Base-by-base conservation (phyloP, 2,888 invertebrate genomes). In the Cacoxenus indagator region DNA sequence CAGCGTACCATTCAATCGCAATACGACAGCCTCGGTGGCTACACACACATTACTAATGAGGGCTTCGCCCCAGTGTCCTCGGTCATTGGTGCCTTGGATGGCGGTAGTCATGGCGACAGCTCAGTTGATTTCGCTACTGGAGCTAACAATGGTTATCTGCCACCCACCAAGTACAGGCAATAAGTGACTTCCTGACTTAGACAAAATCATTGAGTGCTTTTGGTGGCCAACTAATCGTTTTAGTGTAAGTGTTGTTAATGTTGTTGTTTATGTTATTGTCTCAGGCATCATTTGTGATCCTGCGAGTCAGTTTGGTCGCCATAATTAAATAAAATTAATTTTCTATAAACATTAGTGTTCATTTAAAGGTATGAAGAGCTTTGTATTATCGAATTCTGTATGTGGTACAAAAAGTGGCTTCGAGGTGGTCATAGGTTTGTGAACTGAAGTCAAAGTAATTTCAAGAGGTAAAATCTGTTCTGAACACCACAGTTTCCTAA, bases 1-100 rank as follows among this genome's bases (percentile, higher is more conserved):
- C 80, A 80, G 57, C 75, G 73, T 3, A 70, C 71, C 5, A 80
- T 80, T 64, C 77, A 80, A 62, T 71, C 77, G 37, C 74, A 80
- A 55, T 80, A 78, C 61, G 77, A 77, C 45, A 67, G 57, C 24
- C 70, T 80, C 67, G 77, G 78, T 45, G 80, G 80, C 55, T 74
- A 75, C 14, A 73, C 78, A 6, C 62, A 70, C 6, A 64, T 76
- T 51, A 70, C 75, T 11, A 75, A 80, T 64, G 80, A 80, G 65
- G 77, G 77, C 27, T 65, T 74, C 11, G 72, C 77, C 0, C 71
- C 75, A 5, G 68, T 77, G 26, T 67, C 74, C 5, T 78, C 80
- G 0, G 80, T 78, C 29, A 74, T 80, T 64, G 80, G 78, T 9
- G 67, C 69, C 17, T 70, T 77, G 54, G 73, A 73, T 54, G 73